Conservation (phyloP, 2,113 vertebrate genomes). For the Anthoscopus minutus region DNA sequence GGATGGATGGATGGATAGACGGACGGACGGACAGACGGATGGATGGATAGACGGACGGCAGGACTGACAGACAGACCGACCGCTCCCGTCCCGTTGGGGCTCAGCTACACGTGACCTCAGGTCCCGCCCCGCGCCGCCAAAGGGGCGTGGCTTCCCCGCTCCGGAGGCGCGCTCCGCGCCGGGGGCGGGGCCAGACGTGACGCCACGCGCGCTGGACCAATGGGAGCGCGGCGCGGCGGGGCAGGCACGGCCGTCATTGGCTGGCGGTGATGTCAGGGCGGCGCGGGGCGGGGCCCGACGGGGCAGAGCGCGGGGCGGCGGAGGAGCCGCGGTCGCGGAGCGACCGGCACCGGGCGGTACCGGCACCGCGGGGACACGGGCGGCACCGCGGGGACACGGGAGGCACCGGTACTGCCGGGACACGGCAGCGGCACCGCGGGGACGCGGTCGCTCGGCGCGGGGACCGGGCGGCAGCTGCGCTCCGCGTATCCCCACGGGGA, state of each 20-base stretch:
- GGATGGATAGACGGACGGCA: fast-evolving
- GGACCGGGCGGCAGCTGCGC: neutral
- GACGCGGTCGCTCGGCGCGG: neutral
- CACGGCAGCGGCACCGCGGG: neutral
- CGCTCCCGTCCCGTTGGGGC: neutral
- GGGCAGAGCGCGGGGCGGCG: neutral
- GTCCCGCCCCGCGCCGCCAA: neutral
- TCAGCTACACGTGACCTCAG: neutral
- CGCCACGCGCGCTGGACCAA: neutral
- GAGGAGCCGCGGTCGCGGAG: neutral
- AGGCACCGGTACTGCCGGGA: neutral
- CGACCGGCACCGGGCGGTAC: neutral
- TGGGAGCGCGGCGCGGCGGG: neutral
- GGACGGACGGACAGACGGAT: neutral
- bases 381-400: neutral
- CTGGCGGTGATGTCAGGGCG: neutral
- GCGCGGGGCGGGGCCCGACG: neutral
- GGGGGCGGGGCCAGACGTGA: neutral
- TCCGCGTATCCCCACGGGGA: neutral
- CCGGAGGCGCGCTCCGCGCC: fast-evolving
- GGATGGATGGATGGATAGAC: neutral
- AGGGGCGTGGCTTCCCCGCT: neutral
- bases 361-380: neutral
- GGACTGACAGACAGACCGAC: neutral
- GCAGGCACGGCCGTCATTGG: neutral